A percentile compares a stretch with the other conserved stretches of the same genome.
These are phyloP conservation scores for Catalaphyllia jardinei DNA, from an alignment of 64 coral and sea anemone species.

Conservation along the genomic window DNA sequence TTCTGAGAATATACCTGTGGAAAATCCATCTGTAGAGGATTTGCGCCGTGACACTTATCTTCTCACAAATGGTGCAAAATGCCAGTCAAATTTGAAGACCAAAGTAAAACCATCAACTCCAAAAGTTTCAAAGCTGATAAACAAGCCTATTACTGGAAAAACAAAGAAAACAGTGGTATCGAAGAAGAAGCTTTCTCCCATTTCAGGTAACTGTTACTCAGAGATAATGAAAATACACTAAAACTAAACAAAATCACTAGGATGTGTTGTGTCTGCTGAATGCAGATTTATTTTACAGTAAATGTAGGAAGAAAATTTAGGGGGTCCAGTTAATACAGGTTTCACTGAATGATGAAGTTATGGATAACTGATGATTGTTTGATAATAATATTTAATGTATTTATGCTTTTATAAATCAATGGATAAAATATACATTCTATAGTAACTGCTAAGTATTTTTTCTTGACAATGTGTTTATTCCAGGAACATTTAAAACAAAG, in stretches of 20 bases:
- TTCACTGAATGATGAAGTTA: no score
- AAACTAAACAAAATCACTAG: no score
- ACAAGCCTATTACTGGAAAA: constrained; percentile 26
- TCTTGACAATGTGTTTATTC: neutral
- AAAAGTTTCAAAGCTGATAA: neutral
- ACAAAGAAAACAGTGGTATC: constrained; percentile 1
- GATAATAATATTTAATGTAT: neutral
- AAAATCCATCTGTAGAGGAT: neutral
- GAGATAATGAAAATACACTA: neutral
- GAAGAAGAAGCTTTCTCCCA: constrained; percentile 21
- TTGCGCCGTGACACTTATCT: constrained; percentile 7
- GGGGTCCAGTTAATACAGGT: no score
- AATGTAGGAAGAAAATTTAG: no score
- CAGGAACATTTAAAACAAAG: constrained; percentile 8
- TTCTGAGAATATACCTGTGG: neutral
- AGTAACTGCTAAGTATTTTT: no score
- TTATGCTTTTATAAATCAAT: neutral
- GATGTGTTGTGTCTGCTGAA: no score
- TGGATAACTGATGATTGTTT: no score
- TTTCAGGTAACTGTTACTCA: neutral
- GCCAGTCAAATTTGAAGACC: neutral
- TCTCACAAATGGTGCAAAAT: neutral
- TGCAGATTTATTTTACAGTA: no score
- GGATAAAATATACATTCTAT: no score
- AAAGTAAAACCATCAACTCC: neutral